These are phyloP conservation scores for Drosophila mettleri DNA, from an alignment of 2,888 invertebrate genomes.

Conservation along the genomic window DNA sequence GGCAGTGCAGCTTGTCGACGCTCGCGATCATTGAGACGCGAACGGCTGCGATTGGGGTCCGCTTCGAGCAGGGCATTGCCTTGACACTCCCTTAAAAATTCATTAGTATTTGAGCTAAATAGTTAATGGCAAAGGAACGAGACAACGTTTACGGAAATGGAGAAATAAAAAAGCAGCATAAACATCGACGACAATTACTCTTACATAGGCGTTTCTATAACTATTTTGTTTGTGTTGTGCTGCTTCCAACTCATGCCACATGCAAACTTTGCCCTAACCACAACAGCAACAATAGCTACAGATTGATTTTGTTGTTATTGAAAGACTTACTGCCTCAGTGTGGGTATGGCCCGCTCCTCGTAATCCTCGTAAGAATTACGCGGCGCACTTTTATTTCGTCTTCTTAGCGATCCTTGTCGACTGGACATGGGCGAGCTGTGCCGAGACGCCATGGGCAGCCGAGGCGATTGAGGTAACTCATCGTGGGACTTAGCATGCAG, in stretches of 20 bases:
- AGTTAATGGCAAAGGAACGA: slow-evolving; percentile 59
- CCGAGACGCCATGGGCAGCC: slow-evolving; percentile 80
- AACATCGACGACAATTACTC: slow-evolving; percentile 48
- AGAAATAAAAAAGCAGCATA: slow-evolving; percentile 60
- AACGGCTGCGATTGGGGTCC: slow-evolving; percentile 85
- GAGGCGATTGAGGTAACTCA: slow-evolving; percentile 84
- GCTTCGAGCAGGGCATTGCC: slow-evolving; percentile 85
- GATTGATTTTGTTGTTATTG: background rate
- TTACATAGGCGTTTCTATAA: slow-evolving; percentile 31
- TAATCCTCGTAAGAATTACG: slow-evolving; percentile 93
- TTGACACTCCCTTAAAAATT: slow-evolving; percentile 91
- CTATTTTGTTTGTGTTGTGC: slow-evolving; percentile 28
- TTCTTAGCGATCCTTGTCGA: slow-evolving; percentile 86
- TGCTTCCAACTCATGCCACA: slow-evolving; percentile 38
- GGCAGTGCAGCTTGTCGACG: slow-evolving; percentile 94
- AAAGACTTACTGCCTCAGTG: slow-evolving; percentile 91
- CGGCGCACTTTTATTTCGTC: slow-evolving; percentile 89
- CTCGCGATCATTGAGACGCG: slow-evolving; percentile 90
- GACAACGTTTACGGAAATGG: slow-evolving; percentile 70
- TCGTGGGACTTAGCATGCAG: slow-evolving; percentile 81
- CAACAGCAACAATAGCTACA: slow-evolving; percentile 29
- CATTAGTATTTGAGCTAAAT: slow-evolving; percentile 92
- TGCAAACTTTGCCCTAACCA: slow-evolving; percentile 37
- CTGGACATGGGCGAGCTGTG: slow-evolving; percentile 87
- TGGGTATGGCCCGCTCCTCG: slow-evolving; percentile 93